A percentile compares a stretch with the other conserved stretches of the same genome.
phyloP scores from a whole-genome alignment of 2,888 invertebrate species.

The Sialis lutaria region DNA sequence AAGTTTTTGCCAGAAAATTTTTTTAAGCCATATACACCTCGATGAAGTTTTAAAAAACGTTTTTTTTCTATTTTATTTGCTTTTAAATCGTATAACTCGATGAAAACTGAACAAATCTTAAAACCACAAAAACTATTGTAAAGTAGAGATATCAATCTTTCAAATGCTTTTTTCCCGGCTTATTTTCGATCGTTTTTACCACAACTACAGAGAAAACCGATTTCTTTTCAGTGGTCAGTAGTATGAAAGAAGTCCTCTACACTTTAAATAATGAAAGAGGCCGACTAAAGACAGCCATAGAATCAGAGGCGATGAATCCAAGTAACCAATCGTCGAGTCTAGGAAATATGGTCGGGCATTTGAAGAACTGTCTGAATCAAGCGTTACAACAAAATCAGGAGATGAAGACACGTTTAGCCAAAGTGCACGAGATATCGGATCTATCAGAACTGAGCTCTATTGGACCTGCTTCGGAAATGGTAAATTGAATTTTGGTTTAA shows the following conservation, averaged over 20 bases:
- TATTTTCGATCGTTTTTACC: too few relatives aligned
- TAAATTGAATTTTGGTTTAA: constrained; percentile 16
- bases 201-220: too few relatives aligned
- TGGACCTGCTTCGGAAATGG: constrained; percentile 34
- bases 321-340: constrained; percentile 20
- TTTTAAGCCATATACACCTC: too few relatives aligned
- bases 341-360: constrained; percentile 29
- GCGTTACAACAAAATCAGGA: constrained; percentile 62
- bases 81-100: too few relatives aligned
- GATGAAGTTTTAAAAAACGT: too few relatives aligned
- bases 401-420: constrained; percentile 39
- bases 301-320: constrained; percentile 23
- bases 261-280: constrained; percentile 34
- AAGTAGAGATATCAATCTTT: background rate
- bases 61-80: too few relatives aligned
- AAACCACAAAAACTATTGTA: constrained; percentile 4
- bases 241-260: constrained; percentile 28
- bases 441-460: constrained; percentile 39
- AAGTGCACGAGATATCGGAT: constrained; percentile 46
- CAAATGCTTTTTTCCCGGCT: background rate
- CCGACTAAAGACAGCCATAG: constrained; percentile 42
- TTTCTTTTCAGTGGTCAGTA: constrained; percentile 26
- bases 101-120: background rate
- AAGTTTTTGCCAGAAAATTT: too few relatives aligned
- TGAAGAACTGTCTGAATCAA: constrained; percentile 41